Evolutionary conservation across 2,113 vertebrate species (phyloP).

Genomic region (Hippocampus abdominalis): DNA sequence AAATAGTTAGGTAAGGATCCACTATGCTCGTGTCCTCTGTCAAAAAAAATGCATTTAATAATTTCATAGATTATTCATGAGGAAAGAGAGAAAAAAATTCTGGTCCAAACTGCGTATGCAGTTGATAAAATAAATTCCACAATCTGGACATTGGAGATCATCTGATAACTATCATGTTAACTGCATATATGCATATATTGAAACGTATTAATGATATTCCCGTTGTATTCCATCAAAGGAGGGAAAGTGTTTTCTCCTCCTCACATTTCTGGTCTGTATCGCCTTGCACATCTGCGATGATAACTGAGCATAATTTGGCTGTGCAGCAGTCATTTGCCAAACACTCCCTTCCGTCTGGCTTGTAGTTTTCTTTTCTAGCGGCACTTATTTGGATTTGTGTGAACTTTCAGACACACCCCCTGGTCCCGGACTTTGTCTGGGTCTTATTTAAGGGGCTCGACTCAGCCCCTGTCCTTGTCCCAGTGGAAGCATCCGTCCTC

Average conservation of each 20-base stretch:
- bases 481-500: conserved; percentile 9
- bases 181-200: too few relatives aligned
- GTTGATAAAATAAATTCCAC: too few relatives aligned
- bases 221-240: background rate
- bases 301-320: background rate
- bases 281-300: background rate
- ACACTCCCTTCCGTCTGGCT: background rate
- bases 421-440: background rate
- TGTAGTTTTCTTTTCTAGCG: conserved; percentile 1
- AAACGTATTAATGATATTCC: background rate
- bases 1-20: too few relatives aligned
- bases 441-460: conserved; percentile 8
- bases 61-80: too few relatives aligned
- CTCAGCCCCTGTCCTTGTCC: conserved; percentile 1
- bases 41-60: too few relatives aligned
- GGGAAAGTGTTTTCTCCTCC: background rate
- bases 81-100: too few relatives aligned
- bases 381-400: conserved; percentile 9
- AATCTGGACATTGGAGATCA: too few relatives aligned
- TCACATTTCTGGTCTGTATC: background rate
- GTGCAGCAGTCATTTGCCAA: conserved; percentile 4
- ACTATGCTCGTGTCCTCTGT: too few relatives aligned
- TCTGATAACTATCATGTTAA: too few relatives aligned
- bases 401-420: conserved; percentile 5
- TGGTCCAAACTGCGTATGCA: too few relatives aligned